Percentiles rank a stretch among this genome's conserved stretches.
phyloP scores from a whole-genome alignment of 1,140 invertebrate species.

The Habropoda laboriosa region DNA sequence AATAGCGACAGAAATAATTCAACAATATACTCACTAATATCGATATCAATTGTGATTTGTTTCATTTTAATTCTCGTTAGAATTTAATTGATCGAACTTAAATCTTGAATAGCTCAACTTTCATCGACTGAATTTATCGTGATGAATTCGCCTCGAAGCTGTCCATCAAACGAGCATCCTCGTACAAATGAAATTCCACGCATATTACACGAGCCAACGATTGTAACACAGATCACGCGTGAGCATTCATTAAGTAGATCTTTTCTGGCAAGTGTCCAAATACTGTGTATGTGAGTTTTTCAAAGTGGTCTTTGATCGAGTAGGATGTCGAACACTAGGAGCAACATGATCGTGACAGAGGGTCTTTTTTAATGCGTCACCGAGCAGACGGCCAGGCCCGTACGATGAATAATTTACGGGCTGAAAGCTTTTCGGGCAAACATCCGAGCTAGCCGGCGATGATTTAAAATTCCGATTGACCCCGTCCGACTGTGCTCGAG shows the following conservation, averaged over 20 bases:
- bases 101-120: no score
- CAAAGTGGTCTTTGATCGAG: conserved; percentile 24
- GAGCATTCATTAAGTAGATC: no score
- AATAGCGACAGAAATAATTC: no score
- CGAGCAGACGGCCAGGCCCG: conserved; percentile 9
- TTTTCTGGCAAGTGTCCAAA: neutral
- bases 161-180: neutral
- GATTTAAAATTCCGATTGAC: conserved; percentile 77
- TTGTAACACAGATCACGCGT: no score
- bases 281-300: neutral
- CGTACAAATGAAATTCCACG: no score
- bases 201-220: no score
- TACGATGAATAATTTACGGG: conserved; percentile 73
- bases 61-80: no score
- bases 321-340: conserved; percentile 32
- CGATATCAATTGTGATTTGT: no score
- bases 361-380: conserved; percentile 33
- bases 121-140: no score
- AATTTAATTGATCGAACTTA: no score
- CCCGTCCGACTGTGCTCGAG: conserved; percentile 19
- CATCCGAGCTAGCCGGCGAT: conserved; percentile 53
- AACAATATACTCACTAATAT: no score
- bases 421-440: conserved; percentile 72
- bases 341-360: conserved; percentile 21
- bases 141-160: no score